Conservation (phyloP, 2,888 invertebrate species). For the Polyommatus icarus region DNA sequence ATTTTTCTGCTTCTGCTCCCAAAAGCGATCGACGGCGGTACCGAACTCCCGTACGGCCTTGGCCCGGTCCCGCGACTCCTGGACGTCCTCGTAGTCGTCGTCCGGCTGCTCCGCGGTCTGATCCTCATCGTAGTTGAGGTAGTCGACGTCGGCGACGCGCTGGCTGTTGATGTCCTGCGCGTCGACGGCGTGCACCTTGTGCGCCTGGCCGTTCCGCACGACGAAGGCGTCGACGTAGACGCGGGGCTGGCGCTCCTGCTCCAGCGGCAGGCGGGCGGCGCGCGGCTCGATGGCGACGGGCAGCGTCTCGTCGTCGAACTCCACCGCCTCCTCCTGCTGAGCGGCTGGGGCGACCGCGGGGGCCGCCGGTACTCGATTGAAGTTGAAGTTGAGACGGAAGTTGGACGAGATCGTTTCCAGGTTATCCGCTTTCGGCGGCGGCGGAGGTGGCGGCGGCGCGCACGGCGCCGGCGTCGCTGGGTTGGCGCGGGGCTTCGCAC, state of each 20-base stretch:
- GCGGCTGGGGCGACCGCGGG: conserved; percentile 47
- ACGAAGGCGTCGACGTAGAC: conserved; percentile 75
- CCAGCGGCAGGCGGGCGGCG: conserved; percentile 63
- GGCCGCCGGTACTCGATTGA: conserved; percentile 60
- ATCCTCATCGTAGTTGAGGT: conserved; percentile 59
- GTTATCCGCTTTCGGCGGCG: conserved; percentile 55
- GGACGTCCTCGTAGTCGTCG: conserved; percentile 69
- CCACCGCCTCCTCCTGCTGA: conserved; percentile 39
- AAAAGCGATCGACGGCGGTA: conserved; percentile 67
- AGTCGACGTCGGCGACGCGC: conserved; percentile 57
- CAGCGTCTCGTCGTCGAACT: conserved; percentile 44
- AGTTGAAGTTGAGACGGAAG: conserved; percentile 67
- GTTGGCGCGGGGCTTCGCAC: conserved; percentile 62
- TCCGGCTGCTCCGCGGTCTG: conserved; percentile 48
- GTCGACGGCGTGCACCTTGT: conserved; percentile 64
- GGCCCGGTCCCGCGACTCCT: conserved; percentile 63
- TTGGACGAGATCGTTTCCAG: conserved; percentile 66
- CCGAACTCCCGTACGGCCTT: conserved; percentile 64
- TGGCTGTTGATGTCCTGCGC: conserved; percentile 52
- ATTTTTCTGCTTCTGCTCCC: conserved; percentile 60
- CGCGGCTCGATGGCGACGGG: conserved; percentile 63
- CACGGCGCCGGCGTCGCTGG: conserved; percentile 59
- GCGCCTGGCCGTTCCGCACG: conserved; percentile 67
- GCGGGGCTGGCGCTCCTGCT: conserved; percentile 58
- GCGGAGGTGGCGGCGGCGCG: conserved; percentile 54